Conservation (phyloP, 2,888 invertebrate genomes). For the Osedax frankpressi region DNA sequence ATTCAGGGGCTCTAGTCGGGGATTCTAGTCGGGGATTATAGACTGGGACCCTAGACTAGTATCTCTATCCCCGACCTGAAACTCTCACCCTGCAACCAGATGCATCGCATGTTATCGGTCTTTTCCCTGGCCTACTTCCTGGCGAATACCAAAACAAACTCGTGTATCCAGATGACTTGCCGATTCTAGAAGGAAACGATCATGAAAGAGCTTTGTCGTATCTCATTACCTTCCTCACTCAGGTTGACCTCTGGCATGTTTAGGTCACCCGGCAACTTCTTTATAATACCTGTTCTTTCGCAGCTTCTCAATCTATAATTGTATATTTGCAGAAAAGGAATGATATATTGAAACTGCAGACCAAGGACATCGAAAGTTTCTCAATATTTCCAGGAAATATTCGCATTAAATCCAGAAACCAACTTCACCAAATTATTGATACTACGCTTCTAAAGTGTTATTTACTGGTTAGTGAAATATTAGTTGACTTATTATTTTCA, state of each 20-base stretch:
- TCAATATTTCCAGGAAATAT: constrained; percentile 46
- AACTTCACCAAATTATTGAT: constrained; percentile 79
- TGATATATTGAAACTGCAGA: constrained; percentile 35
- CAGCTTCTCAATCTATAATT: not conserved
- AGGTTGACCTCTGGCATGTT: too few relatives aligned
- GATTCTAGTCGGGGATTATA: too few relatives aligned
- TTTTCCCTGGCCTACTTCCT: constrained; percentile 77
- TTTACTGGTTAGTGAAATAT: constrained; percentile 67
- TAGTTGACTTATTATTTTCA: too few relatives aligned
- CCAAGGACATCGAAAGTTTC: constrained; percentile 35
- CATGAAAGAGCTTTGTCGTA: constrained; percentile 75
- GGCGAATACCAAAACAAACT: constrained; percentile 50
- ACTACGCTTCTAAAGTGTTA: constrained; percentile 93
- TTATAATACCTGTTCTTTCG: not conserved
- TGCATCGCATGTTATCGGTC: constrained; percentile 81
- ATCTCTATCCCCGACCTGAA: too few relatives aligned
- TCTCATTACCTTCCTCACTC: constrained; percentile 74
- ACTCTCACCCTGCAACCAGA: constrained; percentile 50
- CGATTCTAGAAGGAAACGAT: constrained; percentile 66
- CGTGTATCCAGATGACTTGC: constrained; percentile 50
- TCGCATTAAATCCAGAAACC: constrained; percentile 52
- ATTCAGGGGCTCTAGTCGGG: too few relatives aligned
- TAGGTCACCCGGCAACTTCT: too few relatives aligned
- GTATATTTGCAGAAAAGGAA: constrained; percentile 40
- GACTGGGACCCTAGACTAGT: too few relatives aligned